Percentiles rank a stretch among this genome's conserved stretches.
Evolutionary conservation across 2,888 invertebrate genomes (phyloP).

Genomic region (Sphaerophoria rueppellii): DNA sequence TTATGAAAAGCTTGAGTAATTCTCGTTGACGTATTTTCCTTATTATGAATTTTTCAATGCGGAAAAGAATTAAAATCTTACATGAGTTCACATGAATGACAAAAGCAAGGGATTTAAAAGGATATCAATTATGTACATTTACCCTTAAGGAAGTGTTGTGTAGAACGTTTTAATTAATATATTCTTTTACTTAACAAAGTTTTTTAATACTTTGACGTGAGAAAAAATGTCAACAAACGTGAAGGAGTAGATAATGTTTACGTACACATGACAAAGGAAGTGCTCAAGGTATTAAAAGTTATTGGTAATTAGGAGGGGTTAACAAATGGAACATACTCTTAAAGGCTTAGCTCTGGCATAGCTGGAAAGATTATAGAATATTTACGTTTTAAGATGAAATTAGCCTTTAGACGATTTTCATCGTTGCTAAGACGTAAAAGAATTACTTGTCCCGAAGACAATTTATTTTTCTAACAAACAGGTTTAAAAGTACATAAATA

Average conservation of each 20-base stretch:
- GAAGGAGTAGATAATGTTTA: too few species aligned
- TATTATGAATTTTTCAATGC: neutral
- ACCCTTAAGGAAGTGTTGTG: constrained; percentile 1
- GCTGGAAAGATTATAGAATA: too few species aligned
- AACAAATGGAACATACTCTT: too few species aligned
- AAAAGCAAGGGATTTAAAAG: constrained; percentile 33
- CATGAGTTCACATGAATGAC: constrained; percentile 14
- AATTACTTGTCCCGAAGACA: too few species aligned
- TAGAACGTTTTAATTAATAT: constrained; percentile 18
- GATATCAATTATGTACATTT: constrained; percentile 10
- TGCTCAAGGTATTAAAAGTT: constrained; percentile 2
- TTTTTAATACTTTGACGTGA: constrained; percentile 1
- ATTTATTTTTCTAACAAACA: too few species aligned
- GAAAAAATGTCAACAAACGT: constrained; percentile 1
- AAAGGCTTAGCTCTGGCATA: too few species aligned
- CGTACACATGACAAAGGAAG: neutral
- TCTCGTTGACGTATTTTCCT: neutral
- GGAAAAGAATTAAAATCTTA: constrained; percentile 1
- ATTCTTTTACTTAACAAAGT: neutral
- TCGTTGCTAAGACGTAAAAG: too few species aligned
- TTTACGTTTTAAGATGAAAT: too few species aligned
- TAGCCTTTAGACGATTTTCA: too few species aligned
- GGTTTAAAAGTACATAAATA: too few species aligned
- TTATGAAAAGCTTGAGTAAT: neutral
- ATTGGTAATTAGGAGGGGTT: neutral